Conservation (phyloP, 92 coral and sea anemone genomes). For the Porites divaricata region DNA sequence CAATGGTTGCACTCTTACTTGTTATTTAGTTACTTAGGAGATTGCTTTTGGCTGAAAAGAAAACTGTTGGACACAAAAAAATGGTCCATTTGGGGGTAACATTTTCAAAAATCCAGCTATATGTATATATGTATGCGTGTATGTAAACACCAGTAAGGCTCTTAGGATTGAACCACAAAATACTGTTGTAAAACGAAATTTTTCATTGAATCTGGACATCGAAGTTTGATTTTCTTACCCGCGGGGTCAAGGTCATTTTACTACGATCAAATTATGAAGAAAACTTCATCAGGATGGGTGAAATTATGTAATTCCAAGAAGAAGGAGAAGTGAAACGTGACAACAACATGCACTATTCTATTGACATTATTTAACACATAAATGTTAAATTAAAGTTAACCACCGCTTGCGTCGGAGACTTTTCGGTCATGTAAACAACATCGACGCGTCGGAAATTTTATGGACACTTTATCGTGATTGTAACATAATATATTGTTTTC, state of each 20-base stretch:
- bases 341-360: not conserved
- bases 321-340: not conserved
- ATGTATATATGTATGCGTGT: too few relatives aligned
- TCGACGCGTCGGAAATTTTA: not conserved
- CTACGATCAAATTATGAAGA: not conserved
- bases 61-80: too few relatives aligned
- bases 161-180: not conserved
- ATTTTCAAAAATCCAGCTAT: too few relatives aligned
- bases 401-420: not conserved
- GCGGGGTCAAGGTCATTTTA: not conserved
- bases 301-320: not conserved
- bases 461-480: not conserved
- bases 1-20: too few relatives aligned
- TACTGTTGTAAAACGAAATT: not conserved
- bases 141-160: too few relatives aligned
- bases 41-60: too few relatives aligned
- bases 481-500: not conserved
- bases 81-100: too few relatives aligned
- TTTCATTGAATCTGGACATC: not conserved
- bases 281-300: too few relatives aligned
- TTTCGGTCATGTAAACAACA: conserved; percentile 8
- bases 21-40: too few relatives aligned
- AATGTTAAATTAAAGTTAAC: not conserved
- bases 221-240: not conserved
- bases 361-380: not conserved